phyloP scores from a whole-genome alignment of 2,797 vertebrate species.

The Esox lucius region DNA sequence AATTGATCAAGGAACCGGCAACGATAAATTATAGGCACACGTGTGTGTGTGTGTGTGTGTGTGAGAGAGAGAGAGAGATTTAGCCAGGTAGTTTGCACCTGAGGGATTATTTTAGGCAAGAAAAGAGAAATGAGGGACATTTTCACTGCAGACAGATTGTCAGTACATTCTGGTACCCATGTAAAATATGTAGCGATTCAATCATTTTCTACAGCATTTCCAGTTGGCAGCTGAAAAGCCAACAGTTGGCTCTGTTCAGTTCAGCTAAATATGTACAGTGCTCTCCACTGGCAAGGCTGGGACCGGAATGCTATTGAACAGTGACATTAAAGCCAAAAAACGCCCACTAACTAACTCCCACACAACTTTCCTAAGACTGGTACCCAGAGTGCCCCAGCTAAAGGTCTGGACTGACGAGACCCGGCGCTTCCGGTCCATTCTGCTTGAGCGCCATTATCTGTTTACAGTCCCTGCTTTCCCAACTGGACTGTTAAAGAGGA shows the following conservation, averaged over 20 bases:
- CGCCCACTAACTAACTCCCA: conserved; percentile 19
- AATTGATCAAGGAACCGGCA: conserved; percentile 98
- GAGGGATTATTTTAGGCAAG: conserved; percentile 50
- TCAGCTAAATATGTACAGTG: conserved; percentile 8
- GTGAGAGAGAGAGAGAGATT: too few species aligned
- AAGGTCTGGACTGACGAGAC: conserved; percentile 52
- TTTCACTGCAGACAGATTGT: conserved; percentile 45
- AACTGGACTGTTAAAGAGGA: conserved; percentile 59
- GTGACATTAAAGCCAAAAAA: conserved; percentile 23
- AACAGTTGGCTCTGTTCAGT: conserved; percentile 31
- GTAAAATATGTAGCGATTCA: conserved; percentile 18
- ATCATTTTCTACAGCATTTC: conserved; percentile 27
- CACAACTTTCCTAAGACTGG: conserved; percentile 40
- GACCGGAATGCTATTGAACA: conserved; percentile 41
- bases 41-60: conserved; percentile 26
- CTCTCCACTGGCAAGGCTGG: conserved; percentile 14
- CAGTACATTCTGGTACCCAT: conserved; percentile 40
- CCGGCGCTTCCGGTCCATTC: conserved; percentile 66
- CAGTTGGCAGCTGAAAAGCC: conserved; percentile 22
- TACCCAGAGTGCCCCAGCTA: conserved; percentile 38
- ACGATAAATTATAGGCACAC: conserved; percentile 89
- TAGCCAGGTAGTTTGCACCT: conserved; percentile 33
- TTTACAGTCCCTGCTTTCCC: conserved; percentile 69
- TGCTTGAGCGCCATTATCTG: conserved; percentile 68
- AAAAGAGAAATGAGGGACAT: conserved; percentile 53